phyloP scores from a whole-genome alignment of 2,797 vertebrate species.

The Enteromius anoplus region DNA sequence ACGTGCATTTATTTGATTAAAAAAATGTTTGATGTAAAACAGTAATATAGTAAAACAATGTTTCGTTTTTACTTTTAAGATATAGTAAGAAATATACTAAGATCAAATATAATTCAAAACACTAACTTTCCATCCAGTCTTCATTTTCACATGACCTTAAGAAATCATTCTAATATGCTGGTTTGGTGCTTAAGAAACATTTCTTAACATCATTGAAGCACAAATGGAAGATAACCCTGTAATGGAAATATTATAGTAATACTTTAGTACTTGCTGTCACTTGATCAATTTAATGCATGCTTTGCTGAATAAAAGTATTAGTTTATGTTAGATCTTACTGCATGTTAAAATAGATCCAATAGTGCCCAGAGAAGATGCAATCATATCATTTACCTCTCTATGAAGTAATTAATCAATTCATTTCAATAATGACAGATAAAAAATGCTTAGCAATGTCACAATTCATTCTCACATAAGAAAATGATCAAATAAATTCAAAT shows the following conservation, averaged over 20 bases:
- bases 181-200: not conserved
- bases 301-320: not conserved
- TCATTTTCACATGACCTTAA: not conserved
- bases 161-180: not conserved
- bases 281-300: not conserved
- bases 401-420: not conserved
- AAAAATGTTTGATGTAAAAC: not conserved
- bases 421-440: not conserved
- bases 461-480: conserved; percentile 9
- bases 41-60: not conserved
- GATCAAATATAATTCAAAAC: not conserved
- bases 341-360: not conserved
- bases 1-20: not conserved
- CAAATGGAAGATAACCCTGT: not conserved
- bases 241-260: not conserved
- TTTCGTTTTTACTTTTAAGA: not conserved
- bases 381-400: not conserved
- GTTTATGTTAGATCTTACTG: not conserved
- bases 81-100: not conserved
- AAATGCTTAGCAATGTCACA: not conserved
- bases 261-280: not conserved
- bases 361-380: not conserved
- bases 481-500: not conserved
- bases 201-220: not conserved
- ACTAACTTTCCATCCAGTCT: not conserved